Conservation (phyloP, 2,113 vertebrate species). For the Pelmatolapia mariae region DNA sequence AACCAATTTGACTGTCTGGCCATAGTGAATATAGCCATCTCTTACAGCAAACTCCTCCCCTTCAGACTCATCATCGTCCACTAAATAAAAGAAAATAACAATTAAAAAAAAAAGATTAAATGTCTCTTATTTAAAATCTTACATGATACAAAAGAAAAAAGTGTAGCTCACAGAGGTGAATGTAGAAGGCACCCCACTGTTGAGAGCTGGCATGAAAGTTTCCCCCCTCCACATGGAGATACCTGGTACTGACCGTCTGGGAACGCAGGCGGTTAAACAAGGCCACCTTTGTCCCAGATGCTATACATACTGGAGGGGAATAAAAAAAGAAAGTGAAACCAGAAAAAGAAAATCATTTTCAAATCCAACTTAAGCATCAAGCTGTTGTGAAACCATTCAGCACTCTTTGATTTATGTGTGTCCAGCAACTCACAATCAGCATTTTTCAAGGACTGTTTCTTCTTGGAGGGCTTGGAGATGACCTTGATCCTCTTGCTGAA, state of each 20-base stretch:
- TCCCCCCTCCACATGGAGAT: conserved; percentile 97
- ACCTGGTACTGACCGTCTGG: conserved; percentile 95
- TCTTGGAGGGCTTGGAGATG: conserved; percentile 99
- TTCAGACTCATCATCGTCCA: conserved; percentile 97
- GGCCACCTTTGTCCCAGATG: conserved; percentile 96
- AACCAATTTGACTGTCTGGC: conserved; percentile 93
- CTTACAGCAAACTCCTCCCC: conserved; percentile 97
- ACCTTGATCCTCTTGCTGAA: conserved; percentile 99
- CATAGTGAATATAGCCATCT: conserved; percentile 96
- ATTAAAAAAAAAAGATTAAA: neutral
- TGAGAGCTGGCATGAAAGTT: conserved; percentile 98
- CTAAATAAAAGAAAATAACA: conserved; percentile 58
- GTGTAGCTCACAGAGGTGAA: conserved; percentile 88
- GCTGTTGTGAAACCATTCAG: neutral
- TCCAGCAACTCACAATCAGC: conserved; percentile 86
- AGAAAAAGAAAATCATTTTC: neutral
- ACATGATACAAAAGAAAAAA: neutral
- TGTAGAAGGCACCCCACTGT: conserved; percentile 96
- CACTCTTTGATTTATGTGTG: neutral
- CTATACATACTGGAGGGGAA: conserved; percentile 85
- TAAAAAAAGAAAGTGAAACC: neutral
- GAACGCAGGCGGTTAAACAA: conserved; percentile 96
- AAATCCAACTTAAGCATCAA: neutral
- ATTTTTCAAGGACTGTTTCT: conserved; percentile 99
- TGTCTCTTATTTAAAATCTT: neutral